These are phyloP conservation scores for Lepidothrix coronata DNA, from an alignment of 2,113 vertebrate genomes.

Conservation along the genomic window DNA sequence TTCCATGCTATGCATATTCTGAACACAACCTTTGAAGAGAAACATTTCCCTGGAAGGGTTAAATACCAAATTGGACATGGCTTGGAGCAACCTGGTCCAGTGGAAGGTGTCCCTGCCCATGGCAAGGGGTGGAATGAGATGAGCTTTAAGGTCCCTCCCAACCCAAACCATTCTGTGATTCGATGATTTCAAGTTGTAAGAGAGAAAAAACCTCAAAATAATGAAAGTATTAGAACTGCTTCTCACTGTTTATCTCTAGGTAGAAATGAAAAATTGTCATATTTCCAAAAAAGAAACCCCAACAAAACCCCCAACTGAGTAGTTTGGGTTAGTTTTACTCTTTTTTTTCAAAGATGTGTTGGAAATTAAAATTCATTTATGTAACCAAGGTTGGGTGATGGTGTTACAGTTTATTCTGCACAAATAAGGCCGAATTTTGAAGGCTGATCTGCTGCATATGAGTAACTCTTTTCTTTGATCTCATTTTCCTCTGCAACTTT, in stretches of 20 bases:
- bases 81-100: background rate
- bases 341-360: background rate
- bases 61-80: background rate
- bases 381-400: background rate
- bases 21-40: background rate
- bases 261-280: background rate
- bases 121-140: background rate
- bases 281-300: background rate
- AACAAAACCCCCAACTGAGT: background rate
- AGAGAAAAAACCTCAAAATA: background rate
- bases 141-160: background rate
- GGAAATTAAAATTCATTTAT: background rate
- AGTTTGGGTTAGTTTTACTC: background rate
- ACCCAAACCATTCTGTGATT: background rate
- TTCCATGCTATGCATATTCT: rapidly evolving
- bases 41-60: background rate
- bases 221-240: background rate
- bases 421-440: background rate
- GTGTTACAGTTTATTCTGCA: background rate
- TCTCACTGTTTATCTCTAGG: background rate
- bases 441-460: background rate
- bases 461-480: conserved; percentile 14
- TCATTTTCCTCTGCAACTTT: background rate
- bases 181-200: background rate
- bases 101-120: background rate